A percentile compares a stretch with the other conserved stretches of the same genome.
Evolutionary conservation across 2,113 vertebrate species (phyloP).

Genomic region (Istiophorus platypterus): DNA sequence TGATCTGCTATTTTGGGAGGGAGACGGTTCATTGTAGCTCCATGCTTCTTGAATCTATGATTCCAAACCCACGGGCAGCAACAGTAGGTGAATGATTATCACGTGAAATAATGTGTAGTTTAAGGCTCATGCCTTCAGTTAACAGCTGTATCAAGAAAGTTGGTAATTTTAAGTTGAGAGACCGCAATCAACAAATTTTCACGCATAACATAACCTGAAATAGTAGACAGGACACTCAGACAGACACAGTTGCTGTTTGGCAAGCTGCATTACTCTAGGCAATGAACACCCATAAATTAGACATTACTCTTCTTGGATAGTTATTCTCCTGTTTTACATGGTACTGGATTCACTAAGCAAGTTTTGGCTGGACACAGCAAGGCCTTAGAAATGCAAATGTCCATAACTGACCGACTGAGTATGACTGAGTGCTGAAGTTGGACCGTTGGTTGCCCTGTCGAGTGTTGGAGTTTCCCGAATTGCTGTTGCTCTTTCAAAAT

Average conservation of each 20-base stretch:
- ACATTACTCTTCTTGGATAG: not conserved
- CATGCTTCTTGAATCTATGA: constrained; percentile 33
- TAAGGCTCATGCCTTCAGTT: not conserved
- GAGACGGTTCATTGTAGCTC: constrained; percentile 18
- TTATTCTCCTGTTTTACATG: not conserved
- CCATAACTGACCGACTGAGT: no score
- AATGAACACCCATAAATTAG: not conserved
- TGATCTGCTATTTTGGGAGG: constrained; percentile 48
- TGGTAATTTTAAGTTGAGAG: not conserved
- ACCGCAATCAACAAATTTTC: not conserved
- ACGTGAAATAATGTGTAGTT: not conserved
- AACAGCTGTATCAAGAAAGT: constrained; percentile 5
- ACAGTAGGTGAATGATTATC: not conserved
- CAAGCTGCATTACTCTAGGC: no score
- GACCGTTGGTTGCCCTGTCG: no score
- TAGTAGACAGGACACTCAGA: not conserved
- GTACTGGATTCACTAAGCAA: not conserved
- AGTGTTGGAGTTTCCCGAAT: no score
- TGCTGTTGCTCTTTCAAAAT: no score
- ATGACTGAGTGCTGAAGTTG: no score
- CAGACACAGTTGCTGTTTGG: no score
- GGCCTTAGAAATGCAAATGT: no score
- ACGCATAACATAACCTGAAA: not conserved
- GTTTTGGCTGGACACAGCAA: no score
- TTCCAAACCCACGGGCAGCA: not conserved